Evolutionary conservation across 2,113 vertebrate genomes (phyloP).

Genomic region (Mobula birostris): DNA sequence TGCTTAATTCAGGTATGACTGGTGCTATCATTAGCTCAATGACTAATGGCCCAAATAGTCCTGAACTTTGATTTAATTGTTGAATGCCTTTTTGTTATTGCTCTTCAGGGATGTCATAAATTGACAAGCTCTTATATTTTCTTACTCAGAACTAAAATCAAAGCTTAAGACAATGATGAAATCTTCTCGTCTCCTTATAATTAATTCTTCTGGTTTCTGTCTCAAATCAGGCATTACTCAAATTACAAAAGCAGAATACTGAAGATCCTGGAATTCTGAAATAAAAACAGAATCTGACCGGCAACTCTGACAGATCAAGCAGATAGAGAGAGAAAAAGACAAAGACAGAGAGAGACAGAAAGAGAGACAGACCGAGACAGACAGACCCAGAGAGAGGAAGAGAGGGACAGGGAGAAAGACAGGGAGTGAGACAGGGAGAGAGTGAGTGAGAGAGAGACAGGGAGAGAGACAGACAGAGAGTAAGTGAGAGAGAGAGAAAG

Average conservation of each 20-base stretch:
- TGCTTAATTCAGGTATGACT: background rate
- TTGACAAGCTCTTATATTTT: background rate
- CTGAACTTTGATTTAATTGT: conserved; percentile 23
- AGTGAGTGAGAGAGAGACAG: too few species aligned
- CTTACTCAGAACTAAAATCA: background rate
- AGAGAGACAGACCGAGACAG: too few species aligned
- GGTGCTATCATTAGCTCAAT: background rate
- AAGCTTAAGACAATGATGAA: background rate
- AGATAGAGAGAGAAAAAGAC: too few species aligned
- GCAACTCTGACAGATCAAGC: too few species aligned
- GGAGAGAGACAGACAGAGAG: too few species aligned
- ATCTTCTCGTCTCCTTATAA: background rate
- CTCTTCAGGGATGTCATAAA: background rate
- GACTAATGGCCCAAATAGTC: conserved; percentile 8
- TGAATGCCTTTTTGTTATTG: conserved; percentile 5
- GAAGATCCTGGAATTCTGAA: too few species aligned
- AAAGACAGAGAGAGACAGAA: too few species aligned
- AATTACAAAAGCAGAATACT: background rate
- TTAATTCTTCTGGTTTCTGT: background rate
- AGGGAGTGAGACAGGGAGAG: too few species aligned
- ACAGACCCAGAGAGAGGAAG: too few species aligned
- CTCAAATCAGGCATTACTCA: background rate
- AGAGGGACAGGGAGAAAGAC: too few species aligned
- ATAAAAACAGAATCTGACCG: too few species aligned
- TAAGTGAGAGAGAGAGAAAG: too few species aligned